Percentiles rank a stretch among this genome's conserved stretches.
Evolutionary conservation across 2,888 invertebrate species (phyloP).

Genomic region (Chymomyza fuscimana): DNA sequence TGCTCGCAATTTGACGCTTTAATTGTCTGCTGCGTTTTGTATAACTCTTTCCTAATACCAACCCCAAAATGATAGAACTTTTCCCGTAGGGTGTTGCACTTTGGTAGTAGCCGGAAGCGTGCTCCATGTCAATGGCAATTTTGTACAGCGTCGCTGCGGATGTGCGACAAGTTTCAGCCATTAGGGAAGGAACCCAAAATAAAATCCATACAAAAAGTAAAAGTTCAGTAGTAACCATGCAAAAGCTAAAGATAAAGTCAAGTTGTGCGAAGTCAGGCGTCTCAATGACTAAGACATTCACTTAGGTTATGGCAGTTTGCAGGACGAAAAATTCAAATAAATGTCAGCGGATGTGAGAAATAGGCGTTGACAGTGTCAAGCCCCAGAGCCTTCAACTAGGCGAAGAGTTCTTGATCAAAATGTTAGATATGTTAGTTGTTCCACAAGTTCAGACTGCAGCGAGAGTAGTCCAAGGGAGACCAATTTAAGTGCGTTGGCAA

Average conservation of each 20-base stretch:
- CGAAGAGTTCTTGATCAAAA: slow-evolving; percentile 25
- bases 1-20: slow-evolving; percentile 10
- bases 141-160: neutral
- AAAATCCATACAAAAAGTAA: slow-evolving; percentile 28
- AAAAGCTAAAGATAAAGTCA: slow-evolving; percentile 37
- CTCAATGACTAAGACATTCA: slow-evolving; percentile 2
- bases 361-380: slow-evolving; percentile 57
- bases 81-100: neutral
- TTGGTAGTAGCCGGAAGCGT: neutral
- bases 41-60: slow-evolving; percentile 7
- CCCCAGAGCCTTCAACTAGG: slow-evolving; percentile 42
- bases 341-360: neutral
- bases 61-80: neutral
- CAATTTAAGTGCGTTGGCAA: too few species aligned
- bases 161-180: neutral
- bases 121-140: neutral
- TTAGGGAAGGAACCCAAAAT: slow-evolving; percentile 14
- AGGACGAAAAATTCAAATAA: neutral
- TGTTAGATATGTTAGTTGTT: neutral
- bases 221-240: slow-evolving; percentile 29
- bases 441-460: neutral
- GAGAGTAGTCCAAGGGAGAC: neutral
- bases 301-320: slow-evolving; percentile 1
- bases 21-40: slow-evolving; percentile 12
- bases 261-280: slow-evolving; percentile 11